Conservation (phyloP, 2,888 invertebrate genomes). For the Leptopilina drosophilae region DNA sequence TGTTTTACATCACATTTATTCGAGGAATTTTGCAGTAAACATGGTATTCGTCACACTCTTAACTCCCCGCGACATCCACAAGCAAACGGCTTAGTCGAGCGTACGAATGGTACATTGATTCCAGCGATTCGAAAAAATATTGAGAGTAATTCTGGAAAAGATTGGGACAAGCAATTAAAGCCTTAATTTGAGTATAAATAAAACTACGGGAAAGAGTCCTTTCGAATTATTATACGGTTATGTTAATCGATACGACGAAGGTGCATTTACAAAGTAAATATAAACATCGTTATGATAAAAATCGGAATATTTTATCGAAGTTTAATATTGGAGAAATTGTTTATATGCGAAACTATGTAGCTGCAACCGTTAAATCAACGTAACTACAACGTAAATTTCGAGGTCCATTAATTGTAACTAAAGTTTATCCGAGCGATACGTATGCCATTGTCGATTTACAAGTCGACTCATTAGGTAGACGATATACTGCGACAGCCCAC, state of each 20-base stretch:
- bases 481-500: not conserved
- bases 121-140: conserved; percentile 28
- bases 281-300: conserved; percentile 23
- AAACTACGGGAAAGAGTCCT: conserved; percentile 44
- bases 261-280: conserved; percentile 12
- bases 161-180: conserved; percentile 41
- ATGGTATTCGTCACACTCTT: conserved; percentile 29
- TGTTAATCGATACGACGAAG: conserved; percentile 43
- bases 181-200: not conserved
- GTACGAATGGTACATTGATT: conserved; percentile 44
- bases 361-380: conserved; percentile 29
- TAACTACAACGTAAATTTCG: conserved; percentile 41
- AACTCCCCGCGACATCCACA: conserved; percentile 34
- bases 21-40: conserved; percentile 42
- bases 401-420: conserved; percentile 38
- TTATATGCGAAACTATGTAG: conserved; percentile 21
- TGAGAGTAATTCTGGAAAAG: conserved; percentile 3
- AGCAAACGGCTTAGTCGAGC: conserved; percentile 44
- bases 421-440: conserved; percentile 35
- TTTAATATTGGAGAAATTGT: conserved; percentile 42
- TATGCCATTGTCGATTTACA: conserved; percentile 27
- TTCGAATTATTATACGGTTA: conserved; percentile 42
- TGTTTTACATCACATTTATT: conserved; percentile 47
- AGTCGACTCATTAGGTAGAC: not conserved
- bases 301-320: conserved; percentile 15